Evolutionary conservation across 2,113 vertebrate species (phyloP).

Genomic region (Xiphophorus maculatus): DNA sequence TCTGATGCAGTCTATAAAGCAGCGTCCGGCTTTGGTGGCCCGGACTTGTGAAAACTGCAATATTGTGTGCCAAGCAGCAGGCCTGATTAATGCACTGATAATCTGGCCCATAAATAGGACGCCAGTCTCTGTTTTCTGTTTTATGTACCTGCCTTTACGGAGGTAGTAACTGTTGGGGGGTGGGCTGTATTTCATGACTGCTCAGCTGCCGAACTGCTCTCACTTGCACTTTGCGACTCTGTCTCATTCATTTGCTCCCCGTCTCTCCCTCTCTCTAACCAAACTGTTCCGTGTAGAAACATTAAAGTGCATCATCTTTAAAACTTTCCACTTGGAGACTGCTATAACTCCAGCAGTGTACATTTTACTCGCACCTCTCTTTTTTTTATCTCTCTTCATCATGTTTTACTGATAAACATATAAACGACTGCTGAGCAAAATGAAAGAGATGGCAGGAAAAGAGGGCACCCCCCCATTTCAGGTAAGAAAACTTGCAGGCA

Average conservation of each 20-base stretch:
- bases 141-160: conserved; percentile 82
- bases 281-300: conserved; percentile 32
- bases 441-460: conserved; percentile 43
- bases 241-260: conserved; percentile 25
- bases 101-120: conserved; percentile 81
- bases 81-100: conserved; percentile 80
- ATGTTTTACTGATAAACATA: conserved; percentile 53
- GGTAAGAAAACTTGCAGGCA: conserved; percentile 54
- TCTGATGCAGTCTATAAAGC: conserved; percentile 69
- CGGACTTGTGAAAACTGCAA: conserved; percentile 44
- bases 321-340: conserved; percentile 47
- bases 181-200: conserved; percentile 74
- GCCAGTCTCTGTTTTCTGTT: conserved; percentile 78
- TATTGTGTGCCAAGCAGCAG: conserved; percentile 64
- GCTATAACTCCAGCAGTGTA: conserved; percentile 25
- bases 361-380: background rate
- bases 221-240: conserved; percentile 55
- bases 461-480: conserved; percentile 35
- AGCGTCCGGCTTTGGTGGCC: conserved; percentile 54
- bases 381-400: conserved; percentile 23
- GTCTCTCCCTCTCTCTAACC: conserved; percentile 43
- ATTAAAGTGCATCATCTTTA: conserved; percentile 2
- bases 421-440: conserved; percentile 26
- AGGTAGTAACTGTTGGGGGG: conserved; percentile 74
- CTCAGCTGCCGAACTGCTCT: conserved; percentile 70